Percentiles rank a stretch among this genome's conserved stretches.
Evolutionary conservation across 2,888 invertebrate genomes (phyloP).

Genomic region (Caenorhabditis becei): DNA sequence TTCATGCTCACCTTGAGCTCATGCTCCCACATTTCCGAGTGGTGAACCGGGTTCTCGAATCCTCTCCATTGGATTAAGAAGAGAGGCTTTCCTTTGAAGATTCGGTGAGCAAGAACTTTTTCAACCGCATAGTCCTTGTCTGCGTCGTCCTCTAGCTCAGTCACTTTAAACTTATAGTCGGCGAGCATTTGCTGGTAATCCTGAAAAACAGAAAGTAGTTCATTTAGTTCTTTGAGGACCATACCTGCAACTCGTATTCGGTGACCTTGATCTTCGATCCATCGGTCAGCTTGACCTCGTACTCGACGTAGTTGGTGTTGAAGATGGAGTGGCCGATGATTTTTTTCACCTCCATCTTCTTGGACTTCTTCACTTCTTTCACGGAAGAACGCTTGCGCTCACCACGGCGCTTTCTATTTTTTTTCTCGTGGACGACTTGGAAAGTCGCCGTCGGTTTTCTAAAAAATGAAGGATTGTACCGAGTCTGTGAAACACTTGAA

Average conservation of each 20-base stretch:
- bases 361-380: background rate
- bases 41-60: constrained; percentile 28
- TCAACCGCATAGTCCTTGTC: constrained; percentile 24
- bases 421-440: constrained; percentile 26
- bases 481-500: no score
- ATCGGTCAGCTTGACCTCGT: constrained; percentile 6
- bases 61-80: constrained; percentile 45
- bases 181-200: constrained; percentile 3
- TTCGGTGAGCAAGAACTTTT: constrained; percentile 43
- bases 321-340: constrained; percentile 33
- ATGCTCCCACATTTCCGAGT: constrained; percentile 47
- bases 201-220: constrained; percentile 1
- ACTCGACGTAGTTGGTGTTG: constrained; percentile 42
- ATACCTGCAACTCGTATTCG: constrained; percentile 37
- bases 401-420: background rate
- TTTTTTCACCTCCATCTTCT: constrained; percentile 10
- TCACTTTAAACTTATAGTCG: constrained; percentile 32
- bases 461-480: constrained; percentile 4
- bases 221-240: background rate
- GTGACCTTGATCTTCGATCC: constrained; percentile 22
- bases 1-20: constrained; percentile 35
- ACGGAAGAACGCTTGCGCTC: background rate
- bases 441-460: constrained; percentile 25
- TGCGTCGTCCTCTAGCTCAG: constrained; percentile 25
- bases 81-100: constrained; percentile 10